Evolutionary conservation across 2,797 vertebrate genomes (phyloP).

Genomic region (Gymnopithys bicolor): DNA sequence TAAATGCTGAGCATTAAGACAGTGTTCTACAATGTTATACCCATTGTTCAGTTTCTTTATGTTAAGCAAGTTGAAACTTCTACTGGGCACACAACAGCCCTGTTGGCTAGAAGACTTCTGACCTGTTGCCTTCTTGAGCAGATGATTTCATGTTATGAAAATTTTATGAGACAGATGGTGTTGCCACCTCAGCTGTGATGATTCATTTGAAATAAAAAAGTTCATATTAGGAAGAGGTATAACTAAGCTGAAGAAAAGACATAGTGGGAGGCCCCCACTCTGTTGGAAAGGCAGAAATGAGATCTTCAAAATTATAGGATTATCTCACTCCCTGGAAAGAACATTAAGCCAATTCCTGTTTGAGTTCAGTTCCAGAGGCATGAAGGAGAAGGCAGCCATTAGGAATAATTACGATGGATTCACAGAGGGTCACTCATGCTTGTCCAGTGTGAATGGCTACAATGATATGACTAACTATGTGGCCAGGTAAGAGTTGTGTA

Average conservation of each 20-base stretch:
- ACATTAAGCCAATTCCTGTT: background rate
- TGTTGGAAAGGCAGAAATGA: background rate
- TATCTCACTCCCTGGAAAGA: background rate
- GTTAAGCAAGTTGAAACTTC: background rate
- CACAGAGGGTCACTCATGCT: background rate
- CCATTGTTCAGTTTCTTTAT: background rate
- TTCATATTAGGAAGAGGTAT: background rate
- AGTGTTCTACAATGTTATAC: background rate
- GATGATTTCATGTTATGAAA: background rate
- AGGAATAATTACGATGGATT: background rate
- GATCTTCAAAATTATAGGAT: background rate
- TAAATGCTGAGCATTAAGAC: background rate
- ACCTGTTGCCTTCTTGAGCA: background rate
- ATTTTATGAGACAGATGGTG: background rate
- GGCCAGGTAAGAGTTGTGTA: background rate
- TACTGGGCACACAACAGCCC: background rate
- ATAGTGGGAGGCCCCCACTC: fast-evolving
- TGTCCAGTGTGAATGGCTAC: background rate
- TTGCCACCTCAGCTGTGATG: background rate
- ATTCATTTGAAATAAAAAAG: background rate
- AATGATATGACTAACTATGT: background rate
- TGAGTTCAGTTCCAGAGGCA: background rate
- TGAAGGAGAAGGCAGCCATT: background rate
- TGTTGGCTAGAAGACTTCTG: background rate
- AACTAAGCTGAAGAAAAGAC: background rate